Evolutionary conservation across 2,888 invertebrate species (phyloP).

Genomic region (Acleris holmiana): DNA sequence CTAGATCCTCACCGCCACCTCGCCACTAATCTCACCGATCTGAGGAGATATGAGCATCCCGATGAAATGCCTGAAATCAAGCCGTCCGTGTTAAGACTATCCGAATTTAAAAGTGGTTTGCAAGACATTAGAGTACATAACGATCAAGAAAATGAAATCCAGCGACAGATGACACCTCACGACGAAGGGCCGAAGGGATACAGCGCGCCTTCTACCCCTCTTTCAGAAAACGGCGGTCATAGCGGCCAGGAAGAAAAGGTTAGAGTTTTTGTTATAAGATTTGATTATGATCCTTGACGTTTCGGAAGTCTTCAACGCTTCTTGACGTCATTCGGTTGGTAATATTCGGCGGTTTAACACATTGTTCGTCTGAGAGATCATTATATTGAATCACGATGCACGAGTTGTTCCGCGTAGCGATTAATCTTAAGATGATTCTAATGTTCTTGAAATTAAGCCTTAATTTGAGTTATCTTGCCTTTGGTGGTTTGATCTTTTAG

Average conservation of each 20-base stretch:
- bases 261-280: constrained; percentile 49
- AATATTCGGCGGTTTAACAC: constrained; percentile 60
- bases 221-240: constrained; percentile 80
- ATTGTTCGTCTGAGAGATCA: constrained; percentile 67
- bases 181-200: constrained; percentile 79
- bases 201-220: constrained; percentile 80
- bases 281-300: constrained; percentile 63
- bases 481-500: constrained; percentile 40
- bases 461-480: constrained; percentile 39
- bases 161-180: constrained; percentile 76
- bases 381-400: constrained; percentile 70
- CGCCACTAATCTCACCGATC: constrained; percentile 75
- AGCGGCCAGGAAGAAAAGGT: constrained; percentile 81
- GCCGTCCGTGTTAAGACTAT: constrained; percentile 79
- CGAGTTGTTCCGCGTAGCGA: constrained; percentile 70
- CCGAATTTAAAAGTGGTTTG: constrained; percentile 77
- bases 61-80: constrained; percentile 81
- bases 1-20: constrained; percentile 77
- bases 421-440: constrained; percentile 67
- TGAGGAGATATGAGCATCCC: constrained; percentile 79
- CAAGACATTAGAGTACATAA: constrained; percentile 73
- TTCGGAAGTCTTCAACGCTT: constrained; percentile 74
- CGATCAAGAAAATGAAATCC: constrained; percentile 77
- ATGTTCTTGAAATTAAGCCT: constrained; percentile 42
- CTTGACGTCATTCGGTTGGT: constrained; percentile 61